Conservation (phyloP, 2,888 invertebrate species). For the Eilema caniola region DNA sequence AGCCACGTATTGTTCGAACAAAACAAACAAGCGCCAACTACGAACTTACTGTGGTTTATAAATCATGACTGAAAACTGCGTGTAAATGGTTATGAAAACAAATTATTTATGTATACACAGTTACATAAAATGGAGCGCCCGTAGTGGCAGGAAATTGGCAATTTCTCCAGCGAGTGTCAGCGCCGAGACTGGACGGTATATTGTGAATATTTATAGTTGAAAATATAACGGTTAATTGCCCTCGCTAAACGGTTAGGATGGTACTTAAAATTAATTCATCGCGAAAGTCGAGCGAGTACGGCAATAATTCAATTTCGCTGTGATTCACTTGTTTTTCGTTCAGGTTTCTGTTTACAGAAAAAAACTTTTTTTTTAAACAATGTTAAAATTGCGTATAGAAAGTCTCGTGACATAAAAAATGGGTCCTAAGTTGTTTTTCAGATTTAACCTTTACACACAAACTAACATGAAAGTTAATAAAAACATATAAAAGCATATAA, state of each 20-base stretch:
- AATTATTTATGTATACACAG: constrained; percentile 56
- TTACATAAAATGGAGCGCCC: constrained; percentile 59
- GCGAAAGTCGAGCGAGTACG: constrained; percentile 23
- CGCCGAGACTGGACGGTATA: constrained; percentile 45
- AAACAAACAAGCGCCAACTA: constrained; percentile 12
- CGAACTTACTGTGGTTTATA: constrained; percentile 19
- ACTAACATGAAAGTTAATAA: too few relatives aligned
- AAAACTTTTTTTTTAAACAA: not conserved
- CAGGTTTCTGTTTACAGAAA: not conserved
- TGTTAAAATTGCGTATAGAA: not conserved
- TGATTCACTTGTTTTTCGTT: constrained; percentile 16
- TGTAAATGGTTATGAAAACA: constrained; percentile 58
- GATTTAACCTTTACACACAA: too few relatives aligned
- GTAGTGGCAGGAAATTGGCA: constrained; percentile 76
- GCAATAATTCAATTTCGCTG: constrained; percentile 13
- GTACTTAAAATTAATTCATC: constrained; percentile 47
- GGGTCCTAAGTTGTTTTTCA: not conserved
- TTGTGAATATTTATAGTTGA: constrained; percentile 53
- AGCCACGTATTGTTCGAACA: not conserved
- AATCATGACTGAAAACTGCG: constrained; percentile 43
- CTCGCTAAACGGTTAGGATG: constrained; percentile 44
- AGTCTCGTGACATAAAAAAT: not conserved
- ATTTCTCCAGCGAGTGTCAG: constrained; percentile 65
- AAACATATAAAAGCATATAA: too few relatives aligned
- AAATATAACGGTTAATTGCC: constrained; percentile 49